phyloP scores from a whole-genome alignment of 1,140 invertebrate genomes.

The Neoseiulus cucumeris region DNA sequence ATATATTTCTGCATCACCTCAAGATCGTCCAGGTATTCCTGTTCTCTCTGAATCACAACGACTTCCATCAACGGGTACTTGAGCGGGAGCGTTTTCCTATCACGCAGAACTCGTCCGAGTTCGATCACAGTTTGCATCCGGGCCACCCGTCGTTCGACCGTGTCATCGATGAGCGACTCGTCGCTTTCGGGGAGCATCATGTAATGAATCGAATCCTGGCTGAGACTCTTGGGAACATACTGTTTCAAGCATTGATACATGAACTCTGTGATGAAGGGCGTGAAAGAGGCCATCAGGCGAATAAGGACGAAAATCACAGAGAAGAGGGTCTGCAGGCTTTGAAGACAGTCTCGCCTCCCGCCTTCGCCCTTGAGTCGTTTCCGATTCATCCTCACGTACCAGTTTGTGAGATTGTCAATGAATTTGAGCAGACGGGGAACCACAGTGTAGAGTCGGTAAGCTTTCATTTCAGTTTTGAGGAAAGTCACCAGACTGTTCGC shows the following conservation, averaged over 20 bases:
- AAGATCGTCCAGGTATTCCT: conserved; percentile 55
- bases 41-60: conserved; percentile 74
- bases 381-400: conserved; percentile 94
- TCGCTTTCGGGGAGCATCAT: conserved; percentile 57
- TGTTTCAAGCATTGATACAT: conserved; percentile 73
- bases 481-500: conserved; percentile 76
- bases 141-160: conserved; percentile 71
- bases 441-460: conserved; percentile 85
- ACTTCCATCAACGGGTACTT: conserved; percentile 94
- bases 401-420: conserved; percentile 93
- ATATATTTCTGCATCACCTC: conserved; percentile 63
- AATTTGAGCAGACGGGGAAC: conserved; percentile 80
- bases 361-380: conserved; percentile 70
- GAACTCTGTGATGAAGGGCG: conserved; percentile 84
- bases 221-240: conserved; percentile 26
- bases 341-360: conserved; percentile 47
- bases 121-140: conserved; percentile 91
- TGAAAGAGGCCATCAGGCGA: conserved; percentile 85
- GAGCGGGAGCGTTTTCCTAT: conserved; percentile 75
- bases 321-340: conserved; percentile 69
- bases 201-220: conserved; percentile 57
- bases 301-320: conserved; percentile 71
- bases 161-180: conserved; percentile 49
- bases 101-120: conserved; percentile 70
- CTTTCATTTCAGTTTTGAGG: conserved; percentile 74